Conservation (phyloP, 2,113 vertebrate genomes). For the Tragelaphus scriptus region DNA sequence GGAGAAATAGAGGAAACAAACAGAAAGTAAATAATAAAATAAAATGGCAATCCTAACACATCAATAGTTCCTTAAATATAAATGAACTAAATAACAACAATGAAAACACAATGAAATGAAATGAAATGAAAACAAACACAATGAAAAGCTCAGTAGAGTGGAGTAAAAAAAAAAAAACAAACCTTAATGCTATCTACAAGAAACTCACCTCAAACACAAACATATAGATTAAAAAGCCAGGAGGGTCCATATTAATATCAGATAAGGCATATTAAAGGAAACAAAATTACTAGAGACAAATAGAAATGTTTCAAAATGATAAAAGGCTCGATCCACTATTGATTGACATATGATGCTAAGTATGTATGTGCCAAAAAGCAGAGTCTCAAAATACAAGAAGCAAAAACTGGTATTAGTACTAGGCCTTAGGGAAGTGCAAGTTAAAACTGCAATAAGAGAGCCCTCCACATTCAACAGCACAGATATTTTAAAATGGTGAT, state of each 20-base stretch:
- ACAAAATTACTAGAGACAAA: not conserved
- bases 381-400: not conserved
- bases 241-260: not conserved
- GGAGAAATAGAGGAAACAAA: not conserved
- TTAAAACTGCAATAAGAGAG: too few relatives aligned
- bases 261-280: not conserved
- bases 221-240: not conserved
- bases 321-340: not conserved
- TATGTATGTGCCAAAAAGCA: not conserved
- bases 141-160: not conserved
- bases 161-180: not conserved
- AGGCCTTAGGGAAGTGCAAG: not conserved
- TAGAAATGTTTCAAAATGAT: not conserved
- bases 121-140: not conserved
- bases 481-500: too few relatives aligned
- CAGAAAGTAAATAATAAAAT: not conserved
- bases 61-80: not conserved
- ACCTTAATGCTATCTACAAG: not conserved
- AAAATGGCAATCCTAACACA: not conserved
- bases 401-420: not conserved
- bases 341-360: not conserved
- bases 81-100: not conserved
- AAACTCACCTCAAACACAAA: not conserved
- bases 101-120: not conserved
- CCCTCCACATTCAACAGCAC: too few relatives aligned